Evolutionary conservation across 2,888 invertebrate species (phyloP).

Genomic region (Allolobophora icterica): DNA sequence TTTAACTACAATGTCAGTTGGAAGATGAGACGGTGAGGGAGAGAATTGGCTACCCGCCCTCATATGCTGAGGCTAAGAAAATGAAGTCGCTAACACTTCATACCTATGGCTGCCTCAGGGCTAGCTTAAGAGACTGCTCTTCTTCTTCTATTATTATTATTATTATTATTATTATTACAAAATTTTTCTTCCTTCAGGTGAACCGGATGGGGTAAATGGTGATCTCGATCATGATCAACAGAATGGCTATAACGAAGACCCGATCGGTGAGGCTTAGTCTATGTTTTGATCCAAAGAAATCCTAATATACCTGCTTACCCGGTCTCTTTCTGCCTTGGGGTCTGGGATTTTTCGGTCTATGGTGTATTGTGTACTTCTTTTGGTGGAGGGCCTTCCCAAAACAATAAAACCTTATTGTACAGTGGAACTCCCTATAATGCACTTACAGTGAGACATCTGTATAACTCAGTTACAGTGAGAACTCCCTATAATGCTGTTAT

Average conservation of each 20-base stretch:
- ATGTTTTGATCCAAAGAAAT: background rate
- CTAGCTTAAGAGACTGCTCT: too few relatives aligned
- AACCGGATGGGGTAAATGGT: background rate
- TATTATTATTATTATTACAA: background rate
- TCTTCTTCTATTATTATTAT: too few relatives aligned
- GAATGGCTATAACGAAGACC: background rate
- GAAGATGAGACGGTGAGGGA: too few relatives aligned
- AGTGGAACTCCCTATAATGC: too few relatives aligned
- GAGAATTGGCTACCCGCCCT: too few relatives aligned
- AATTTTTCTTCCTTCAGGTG: background rate
- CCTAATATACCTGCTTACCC: background rate
- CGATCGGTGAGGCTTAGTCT: background rate
- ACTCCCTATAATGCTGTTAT: too few relatives aligned
- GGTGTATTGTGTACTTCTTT: background rate
- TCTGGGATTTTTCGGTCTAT: background rate
- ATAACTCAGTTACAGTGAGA: too few relatives aligned
- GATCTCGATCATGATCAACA: conserved; percentile 24
- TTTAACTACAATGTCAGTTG: too few relatives aligned
- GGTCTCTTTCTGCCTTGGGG: background rate
- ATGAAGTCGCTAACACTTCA: too few relatives aligned
- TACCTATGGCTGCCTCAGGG: too few relatives aligned
- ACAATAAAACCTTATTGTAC: background rate
- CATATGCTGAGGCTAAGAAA: too few relatives aligned
- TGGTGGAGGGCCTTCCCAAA: background rate
- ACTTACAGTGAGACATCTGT: too few relatives aligned